Evolutionary conservation across 2,113 vertebrate species (phyloP).

Genomic region (Tautogolabrus adspersus): DNA sequence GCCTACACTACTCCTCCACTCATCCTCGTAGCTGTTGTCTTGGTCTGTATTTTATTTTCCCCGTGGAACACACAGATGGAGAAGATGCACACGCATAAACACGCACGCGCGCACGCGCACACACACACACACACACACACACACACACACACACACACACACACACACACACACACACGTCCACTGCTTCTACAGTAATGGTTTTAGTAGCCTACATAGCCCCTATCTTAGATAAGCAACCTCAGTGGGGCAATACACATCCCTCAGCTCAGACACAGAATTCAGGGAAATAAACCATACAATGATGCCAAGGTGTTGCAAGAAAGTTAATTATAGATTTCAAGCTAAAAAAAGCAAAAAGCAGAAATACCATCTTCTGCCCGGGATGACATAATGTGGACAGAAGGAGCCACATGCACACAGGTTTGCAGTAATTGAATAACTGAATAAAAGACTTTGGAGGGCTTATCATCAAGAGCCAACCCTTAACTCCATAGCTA

Average conservation of each 20-base stretch:
- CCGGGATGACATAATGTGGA: slow-evolving; percentile 15
- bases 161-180: slow-evolving; percentile 23
- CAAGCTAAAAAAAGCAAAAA: slow-evolving; percentile 26
- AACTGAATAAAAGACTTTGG: slow-evolving; percentile 65
- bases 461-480: slow-evolving; percentile 60
- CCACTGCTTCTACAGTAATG: slow-evolving; percentile 60
- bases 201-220: slow-evolving; percentile 51
- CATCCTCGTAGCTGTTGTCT: slow-evolving; percentile 73
- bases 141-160: slow-evolving; percentile 22
- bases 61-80: slow-evolving; percentile 71
- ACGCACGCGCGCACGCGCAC: slow-evolving; percentile 15
- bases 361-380: slow-evolving; percentile 17
- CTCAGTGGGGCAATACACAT: slow-evolving; percentile 16
- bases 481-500: slow-evolving; percentile 50
- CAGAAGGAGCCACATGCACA: slow-evolving; percentile 10
- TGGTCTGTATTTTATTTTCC: slow-evolving; percentile 67
- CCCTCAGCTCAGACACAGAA: slow-evolving; percentile 43
- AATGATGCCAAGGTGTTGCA: slow-evolving; percentile 22
- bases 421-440: slow-evolving; percentile 62
- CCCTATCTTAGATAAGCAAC: slow-evolving; percentile 56
- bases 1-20: slow-evolving; percentile 71
- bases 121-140: slow-evolving; percentile 8
- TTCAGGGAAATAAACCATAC: slow-evolving; percentile 20
- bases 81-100: slow-evolving; percentile 17
- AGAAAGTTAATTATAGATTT: slow-evolving; percentile 9